These are phyloP conservation scores for Myzus persicae DNA, from an alignment of 1,140 invertebrate genomes.

Conservation along the genomic window DNA sequence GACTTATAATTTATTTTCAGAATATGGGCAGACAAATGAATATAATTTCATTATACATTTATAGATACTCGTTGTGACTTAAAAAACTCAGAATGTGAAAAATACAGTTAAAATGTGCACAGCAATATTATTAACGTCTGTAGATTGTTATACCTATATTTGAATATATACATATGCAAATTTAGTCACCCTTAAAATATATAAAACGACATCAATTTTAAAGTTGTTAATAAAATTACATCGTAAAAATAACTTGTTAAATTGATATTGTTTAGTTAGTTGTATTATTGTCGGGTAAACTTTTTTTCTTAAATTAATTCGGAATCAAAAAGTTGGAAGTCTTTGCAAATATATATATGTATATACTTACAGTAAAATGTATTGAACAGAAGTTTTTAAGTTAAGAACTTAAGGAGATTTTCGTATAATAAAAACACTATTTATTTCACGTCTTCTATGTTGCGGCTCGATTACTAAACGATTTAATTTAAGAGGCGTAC, in stretches of 20 bases:
- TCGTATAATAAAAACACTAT: constrained; percentile 10
- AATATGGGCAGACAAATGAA: background rate
- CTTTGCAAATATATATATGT: background rate
- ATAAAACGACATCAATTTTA: constrained; percentile 8
- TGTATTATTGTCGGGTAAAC: background rate
- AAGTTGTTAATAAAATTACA: constrained; percentile 5
- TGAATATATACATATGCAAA: background rate
- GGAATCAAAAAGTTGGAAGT: background rate
- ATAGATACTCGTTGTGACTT: background rate
- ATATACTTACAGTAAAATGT: background rate
- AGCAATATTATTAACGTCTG: background rate
- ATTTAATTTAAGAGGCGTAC: background rate
- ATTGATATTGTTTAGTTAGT: constrained; percentile 7
- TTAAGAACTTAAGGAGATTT: background rate
- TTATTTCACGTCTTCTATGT: background rate
- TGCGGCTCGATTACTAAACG: background rate
- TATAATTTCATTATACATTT: background rate
- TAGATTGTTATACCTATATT: background rate
- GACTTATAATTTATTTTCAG: background rate
- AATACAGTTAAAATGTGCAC: background rate
- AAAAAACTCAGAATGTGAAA: background rate
- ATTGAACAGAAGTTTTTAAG: constrained; percentile 17
- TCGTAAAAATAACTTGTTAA: constrained; percentile 33
- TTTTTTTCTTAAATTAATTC: constrained; percentile 31
- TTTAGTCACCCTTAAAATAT: background rate